These are phyloP conservation scores for Meda fulgida DNA, from an alignment of 2,797 vertebrate species.

Conservation along the genomic window DNA sequence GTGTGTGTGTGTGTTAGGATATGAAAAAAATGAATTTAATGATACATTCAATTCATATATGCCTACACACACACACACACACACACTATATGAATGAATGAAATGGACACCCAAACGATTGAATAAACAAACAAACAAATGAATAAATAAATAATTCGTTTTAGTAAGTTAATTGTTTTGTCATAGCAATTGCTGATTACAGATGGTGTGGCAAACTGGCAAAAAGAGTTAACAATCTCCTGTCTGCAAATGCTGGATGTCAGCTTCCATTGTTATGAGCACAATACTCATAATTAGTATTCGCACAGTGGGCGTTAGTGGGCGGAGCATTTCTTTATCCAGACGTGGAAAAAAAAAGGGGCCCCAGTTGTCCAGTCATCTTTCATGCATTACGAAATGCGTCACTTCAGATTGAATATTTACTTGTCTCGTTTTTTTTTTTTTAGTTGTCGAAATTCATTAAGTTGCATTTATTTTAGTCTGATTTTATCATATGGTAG, in stretches of 20 bases:
- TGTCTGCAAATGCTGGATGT: slow-evolving; percentile 38
- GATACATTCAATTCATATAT: too few species aligned
- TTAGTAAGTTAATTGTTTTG: background rate
- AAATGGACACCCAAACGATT: background rate
- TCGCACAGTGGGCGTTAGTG: slow-evolving; percentile 75
- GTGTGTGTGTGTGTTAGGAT: too few species aligned
- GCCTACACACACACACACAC: too few species aligned
- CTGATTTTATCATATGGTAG: background rate
- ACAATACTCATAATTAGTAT: slow-evolving; percentile 73
- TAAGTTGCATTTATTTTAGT: background rate
- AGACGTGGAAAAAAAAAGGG: slow-evolving; percentile 39
- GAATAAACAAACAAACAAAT: too few species aligned
- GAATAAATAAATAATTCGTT: background rate
- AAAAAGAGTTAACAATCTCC: slow-evolving; percentile 28
- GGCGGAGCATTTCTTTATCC: slow-evolving; percentile 67
- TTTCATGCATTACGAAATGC: slow-evolving; percentile 3
- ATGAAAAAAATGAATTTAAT: too few species aligned
- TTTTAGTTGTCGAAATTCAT: background rate
- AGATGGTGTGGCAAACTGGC: slow-evolving; percentile 1
- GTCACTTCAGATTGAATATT: background rate
- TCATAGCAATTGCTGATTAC: background rate
- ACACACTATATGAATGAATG: too few species aligned
- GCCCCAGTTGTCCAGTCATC: slow-evolving; percentile 29
- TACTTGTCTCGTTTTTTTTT: background rate
- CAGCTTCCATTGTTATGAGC: slow-evolving; percentile 47